Conservation (phyloP, 2,888 invertebrate species). For the Holacanthella duospinosa region DNA sequence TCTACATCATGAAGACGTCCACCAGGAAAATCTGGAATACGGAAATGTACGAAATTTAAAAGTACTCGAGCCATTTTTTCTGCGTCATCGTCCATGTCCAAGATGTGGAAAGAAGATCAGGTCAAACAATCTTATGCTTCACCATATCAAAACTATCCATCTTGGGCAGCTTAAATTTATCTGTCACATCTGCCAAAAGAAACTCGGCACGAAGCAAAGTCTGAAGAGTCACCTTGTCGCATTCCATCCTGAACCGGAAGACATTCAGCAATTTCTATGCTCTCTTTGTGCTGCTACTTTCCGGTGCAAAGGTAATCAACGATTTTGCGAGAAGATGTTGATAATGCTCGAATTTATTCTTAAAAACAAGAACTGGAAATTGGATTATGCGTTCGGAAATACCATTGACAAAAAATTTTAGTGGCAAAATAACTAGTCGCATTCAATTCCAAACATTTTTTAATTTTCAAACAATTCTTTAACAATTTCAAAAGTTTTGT, state of each 20-base stretch:
- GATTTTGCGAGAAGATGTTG: too few relatives aligned
- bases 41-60: not conserved
- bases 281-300: not conserved
- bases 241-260: not conserved
- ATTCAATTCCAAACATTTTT: too few relatives aligned
- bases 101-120: not conserved
- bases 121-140: not conserved
- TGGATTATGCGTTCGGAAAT: too few relatives aligned
- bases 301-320: too few relatives aligned
- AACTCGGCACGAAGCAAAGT: not conserved
- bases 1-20: not conserved
- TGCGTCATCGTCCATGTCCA: not conserved
- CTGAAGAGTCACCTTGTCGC: not conserved
- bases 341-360: too few relatives aligned
- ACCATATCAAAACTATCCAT: not conserved
- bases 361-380: too few relatives aligned
- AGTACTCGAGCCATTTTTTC: not conserved
- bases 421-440: too few relatives aligned
- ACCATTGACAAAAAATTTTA: too few relatives aligned
- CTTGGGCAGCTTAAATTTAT: not conserved
- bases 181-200: not conserved
- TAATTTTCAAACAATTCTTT: too few relatives aligned
- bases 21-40: not conserved
- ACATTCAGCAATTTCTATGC: not conserved
- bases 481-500: too few relatives aligned